Evolutionary conservation across 30 jellyfish, hydroid and myxozoan genomes (phyloP), one percentile per base, ranked within the genome.

Genomic region (Aurelia aurita complex sp. Pacific): DNA sequence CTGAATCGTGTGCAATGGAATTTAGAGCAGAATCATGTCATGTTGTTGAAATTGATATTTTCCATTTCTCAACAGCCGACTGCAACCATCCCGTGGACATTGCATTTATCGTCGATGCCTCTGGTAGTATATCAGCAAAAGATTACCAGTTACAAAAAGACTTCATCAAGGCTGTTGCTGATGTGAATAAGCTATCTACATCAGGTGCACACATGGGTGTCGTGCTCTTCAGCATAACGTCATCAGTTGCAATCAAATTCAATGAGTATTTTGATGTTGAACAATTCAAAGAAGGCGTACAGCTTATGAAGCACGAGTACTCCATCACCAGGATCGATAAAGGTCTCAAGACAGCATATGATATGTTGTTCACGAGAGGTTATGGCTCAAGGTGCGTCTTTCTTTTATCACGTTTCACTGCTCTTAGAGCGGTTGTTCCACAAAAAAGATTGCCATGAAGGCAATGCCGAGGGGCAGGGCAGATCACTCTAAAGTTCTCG

Each of bases 311-410:
- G 50, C 93, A 84, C 53, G 86, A 84, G 82, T 66, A 2, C 50
- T 84, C 93, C 4, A 66, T 84, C 67, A 84, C 93, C 1, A 86
- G 93, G 16, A 84, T 84, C n/a, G 93, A 84, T 76, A 66, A 76
- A 43, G 93, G 93, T 19, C 68, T 84, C 59, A 84, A 84, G 54
- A 53, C 70, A 10, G 93, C 93, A 13, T 84, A 84, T 60, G 93
- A 84, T 57, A 33, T 72, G 62, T 81, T 84, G 3, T 84, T 73
- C 69, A 84, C 93, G 9, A 73, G 32, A 52, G 93, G 82, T 23
- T 84, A 73, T 73, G 93, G 93, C 55, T 36, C 82, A 8, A 77
- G 93, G 93, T 84, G 73, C 15, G 57, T 46, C 14, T 46, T 46
- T 9, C 57, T 8, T 46, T 46, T 0, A 46, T 46, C 57, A 46